Percentiles rank a stretch among this genome's conserved stretches.
These are phyloP conservation scores for Clistopyga incitator DNA, from an alignment of 2,888 invertebrate genomes.

Conservation along the genomic window DNA sequence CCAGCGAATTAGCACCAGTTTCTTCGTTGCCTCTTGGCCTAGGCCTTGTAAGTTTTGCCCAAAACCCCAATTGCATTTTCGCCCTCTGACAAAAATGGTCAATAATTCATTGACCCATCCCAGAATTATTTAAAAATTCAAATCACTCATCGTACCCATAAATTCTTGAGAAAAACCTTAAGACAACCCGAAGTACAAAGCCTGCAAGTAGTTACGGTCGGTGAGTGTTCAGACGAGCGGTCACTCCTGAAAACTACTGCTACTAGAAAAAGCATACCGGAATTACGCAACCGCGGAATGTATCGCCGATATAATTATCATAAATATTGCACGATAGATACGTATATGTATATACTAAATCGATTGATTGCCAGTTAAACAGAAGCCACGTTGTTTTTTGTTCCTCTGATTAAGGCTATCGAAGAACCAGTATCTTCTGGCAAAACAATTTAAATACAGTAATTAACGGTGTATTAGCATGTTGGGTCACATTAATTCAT, in stretches of 20 bases:
- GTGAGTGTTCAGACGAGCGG: neutral
- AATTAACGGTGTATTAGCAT: constrained; percentile 72
- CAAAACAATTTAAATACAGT: constrained; percentile 72
- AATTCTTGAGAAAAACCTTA: neutral
- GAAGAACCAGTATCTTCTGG: constrained; percentile 54
- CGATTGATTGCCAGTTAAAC: neutral
- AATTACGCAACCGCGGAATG: constrained; percentile 64
- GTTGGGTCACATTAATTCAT: constrained; percentile 56
- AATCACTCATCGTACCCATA: neutral
- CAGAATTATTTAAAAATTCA: neutral
- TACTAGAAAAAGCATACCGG: constrained; percentile 35
- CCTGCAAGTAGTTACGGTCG: constrained; percentile 10
- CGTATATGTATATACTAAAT: neutral
- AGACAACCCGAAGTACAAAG: neutral
- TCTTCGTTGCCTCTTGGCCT: constrained; percentile 50
- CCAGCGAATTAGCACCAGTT: constrained; percentile 48
- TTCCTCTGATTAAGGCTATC: constrained; percentile 37
- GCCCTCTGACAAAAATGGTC: neutral
- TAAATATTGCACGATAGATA: constrained; percentile 39
- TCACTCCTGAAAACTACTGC: neutral
- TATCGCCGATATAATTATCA: constrained; percentile 45
- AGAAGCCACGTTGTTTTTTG: neutral
- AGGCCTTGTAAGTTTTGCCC: constrained; percentile 37
- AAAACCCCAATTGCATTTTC: neutral
- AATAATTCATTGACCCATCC: neutral